phyloP scores from a whole-genome alignment of 2,888 invertebrate species.

The Idaea biselata region DNA sequence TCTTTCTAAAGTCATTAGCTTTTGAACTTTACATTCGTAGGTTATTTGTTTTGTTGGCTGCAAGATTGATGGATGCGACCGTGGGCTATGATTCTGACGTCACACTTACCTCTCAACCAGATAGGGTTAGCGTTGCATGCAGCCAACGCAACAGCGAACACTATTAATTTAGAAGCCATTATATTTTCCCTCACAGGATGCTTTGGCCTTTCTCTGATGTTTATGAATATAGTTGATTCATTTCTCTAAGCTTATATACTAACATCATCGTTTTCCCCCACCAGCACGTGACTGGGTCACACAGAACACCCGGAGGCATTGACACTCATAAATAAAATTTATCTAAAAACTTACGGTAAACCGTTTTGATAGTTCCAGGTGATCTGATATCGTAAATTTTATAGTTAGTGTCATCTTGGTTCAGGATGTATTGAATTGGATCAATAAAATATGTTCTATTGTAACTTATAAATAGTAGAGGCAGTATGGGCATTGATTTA shows the following conservation, averaged over 20 bases:
- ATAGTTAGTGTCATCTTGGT: conserved; percentile 34
- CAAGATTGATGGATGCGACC: background rate
- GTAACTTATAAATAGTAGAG: background rate
- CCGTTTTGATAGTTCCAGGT: conserved; percentile 49
- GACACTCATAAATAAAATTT: conserved; percentile 64
- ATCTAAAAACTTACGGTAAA: conserved; percentile 63
- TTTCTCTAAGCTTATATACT: conserved; percentile 69
- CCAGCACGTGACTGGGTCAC: conserved; percentile 55
- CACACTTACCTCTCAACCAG: conserved; percentile 48
- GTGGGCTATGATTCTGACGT: conserved; percentile 8
- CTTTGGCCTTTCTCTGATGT: conserved; percentile 56
- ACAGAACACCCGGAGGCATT: conserved; percentile 54
- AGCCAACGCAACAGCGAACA: conserved; percentile 47
- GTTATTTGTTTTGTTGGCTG: background rate
- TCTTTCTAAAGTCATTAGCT: background rate
- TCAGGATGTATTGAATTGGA: conserved; percentile 37
- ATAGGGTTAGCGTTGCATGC: conserved; percentile 54
- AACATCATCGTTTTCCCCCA: conserved; percentile 57
- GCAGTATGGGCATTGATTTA: background rate
- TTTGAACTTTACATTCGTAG: background rate
- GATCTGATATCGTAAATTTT: conserved; percentile 55
- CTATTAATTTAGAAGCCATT: conserved; percentile 59
- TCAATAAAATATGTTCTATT: conserved; percentile 26
- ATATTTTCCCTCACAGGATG: conserved; percentile 39
- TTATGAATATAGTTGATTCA: conserved; percentile 62